Evolutionary conservation across 2,888 invertebrate species (phyloP), one percentile per base, ranked within the genome.

Genomic region (Eupithecia abbreviata): DNA sequence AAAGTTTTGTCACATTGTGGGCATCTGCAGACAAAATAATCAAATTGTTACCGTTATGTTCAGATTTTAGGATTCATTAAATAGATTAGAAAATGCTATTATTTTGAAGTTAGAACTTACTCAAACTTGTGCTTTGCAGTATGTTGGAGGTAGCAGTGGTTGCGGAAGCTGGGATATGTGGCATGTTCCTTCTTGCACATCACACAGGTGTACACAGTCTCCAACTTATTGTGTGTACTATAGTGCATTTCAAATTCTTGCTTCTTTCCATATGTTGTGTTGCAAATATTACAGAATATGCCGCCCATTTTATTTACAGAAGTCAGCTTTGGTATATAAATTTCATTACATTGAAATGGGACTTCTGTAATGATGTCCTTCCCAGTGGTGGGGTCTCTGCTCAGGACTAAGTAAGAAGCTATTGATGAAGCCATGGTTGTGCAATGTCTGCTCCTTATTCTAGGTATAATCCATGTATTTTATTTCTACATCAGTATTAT

Each of bases 81-180:
- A 58, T 9, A 18, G 3, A 18, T 9, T 3, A 18, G 18, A n/a
- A 55, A 55, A 55, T 55, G 3, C 1, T 58, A 18, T 58, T n/a
- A 13, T 7, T 68, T 68, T 10, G 1, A 13, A 42, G 42, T 10
- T n/a, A 68, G 67, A 41, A 71, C 95, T 92, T 83, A 96, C 96
- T 93, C 95, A 85, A 93, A 96, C 88, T 94, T 92, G 74, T 95
- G 92, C 85, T 95, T 96, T 41, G 92, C 92, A 66, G 96, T 95
- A 86, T 96, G 96, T 13, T 89, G 88, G 71, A 86, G 86, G 85
- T 96, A 96, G 88, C 96, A 96, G 87, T 96, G 96, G 47, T 95
- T 96, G 74, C 96, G 91, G 88, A 96, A 96, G 76, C 95, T 95
- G 3, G 95, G 92, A 86, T 96, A 96, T 74, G 93, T 93, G 55